Base-by-base conservation (phyloP, 2,797 vertebrate species). In the Neosalanx taihuensis region DNA sequence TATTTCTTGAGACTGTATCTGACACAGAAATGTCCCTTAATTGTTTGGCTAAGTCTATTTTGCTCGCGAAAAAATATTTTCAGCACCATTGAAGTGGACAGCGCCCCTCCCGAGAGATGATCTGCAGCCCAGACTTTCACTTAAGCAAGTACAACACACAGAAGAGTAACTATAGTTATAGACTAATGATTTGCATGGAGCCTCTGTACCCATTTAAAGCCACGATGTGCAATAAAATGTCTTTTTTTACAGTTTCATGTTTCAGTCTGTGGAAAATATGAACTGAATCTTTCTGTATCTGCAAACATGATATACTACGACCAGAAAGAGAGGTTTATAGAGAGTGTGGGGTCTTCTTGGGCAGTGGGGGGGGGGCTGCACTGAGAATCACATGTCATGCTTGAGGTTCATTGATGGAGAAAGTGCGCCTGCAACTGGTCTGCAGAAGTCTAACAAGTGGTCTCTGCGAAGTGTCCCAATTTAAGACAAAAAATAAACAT, bases 11-110 rank as follows among this genome's bases (percentile, higher is more conserved):
- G 79, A 84, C 77, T 71, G 66, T 76, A 76, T 69, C 71, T 31
- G 72, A 88, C 75, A 87, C 89, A 87, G 91, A 92, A 92, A 90
- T 92, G 85, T 89, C 89, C 85, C 83, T 92, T 92, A 93, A 93
- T 93, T 93, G 92, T 93, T 91, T 79, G 90, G 89, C 59, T 84
- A 91, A 86, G 92, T 92, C 10, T 88, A 86, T 91, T 70, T 63
- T 67, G 74, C 71, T 72, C 83, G 75, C 78, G 64, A 73, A 67
- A 26, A 26, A 26, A 72, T 61, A 66, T 3, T 67, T 86, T 88
- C 88, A 89, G 87, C 81, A 87, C 87, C 83, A 65, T 67, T 6
- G 51, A 72, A 59, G 65, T 58, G 80, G 86, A 86, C 84, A 87
- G 88, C 88, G 83, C 86, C 73, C 23, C 18, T 18, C 41, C 10